These are phyloP conservation scores for Channallabes apus DNA, from an alignment of 2,797 vertebrate species.

Conservation along the genomic window DNA sequence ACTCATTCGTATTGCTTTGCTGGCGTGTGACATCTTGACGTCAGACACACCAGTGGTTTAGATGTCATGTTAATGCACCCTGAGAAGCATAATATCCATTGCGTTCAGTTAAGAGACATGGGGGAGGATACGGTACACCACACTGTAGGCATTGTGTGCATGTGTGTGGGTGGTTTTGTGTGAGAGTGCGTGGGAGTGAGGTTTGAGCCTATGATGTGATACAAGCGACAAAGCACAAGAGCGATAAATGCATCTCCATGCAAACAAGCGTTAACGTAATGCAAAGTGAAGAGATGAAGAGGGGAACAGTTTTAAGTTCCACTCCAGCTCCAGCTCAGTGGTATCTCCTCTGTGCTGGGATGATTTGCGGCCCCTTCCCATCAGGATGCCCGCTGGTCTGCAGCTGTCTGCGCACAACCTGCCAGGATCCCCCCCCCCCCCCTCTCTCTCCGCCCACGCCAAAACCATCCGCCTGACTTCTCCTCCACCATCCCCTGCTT, in stretches of 20 bases:
- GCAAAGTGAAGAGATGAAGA: slow-evolving; percentile 24
- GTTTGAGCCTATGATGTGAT: not conserved
- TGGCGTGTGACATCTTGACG: slow-evolving; percentile 39
- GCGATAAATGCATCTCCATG: slow-evolving; percentile 25
- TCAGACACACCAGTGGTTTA: slow-evolving; percentile 7
- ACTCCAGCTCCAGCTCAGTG: slow-evolving; percentile 50
- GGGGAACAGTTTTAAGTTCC: slow-evolving; percentile 41
- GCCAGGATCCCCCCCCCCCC: slow-evolving; percentile 57
- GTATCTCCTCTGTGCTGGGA: slow-evolving; percentile 51
- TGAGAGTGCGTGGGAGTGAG: slow-evolving; percentile 5
- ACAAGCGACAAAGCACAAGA: slow-evolving; percentile 1
- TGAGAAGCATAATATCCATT: not conserved
- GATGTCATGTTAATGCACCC: slow-evolving; percentile 2
- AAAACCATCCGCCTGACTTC: slow-evolving; percentile 12
- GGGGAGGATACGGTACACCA: not conserved
- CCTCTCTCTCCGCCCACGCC: not conserved
- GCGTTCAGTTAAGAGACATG: slow-evolving; percentile 27
- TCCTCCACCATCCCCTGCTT: slow-evolving; percentile 15
- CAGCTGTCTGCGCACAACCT: slow-evolving; percentile 72
- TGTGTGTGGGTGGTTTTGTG: slow-evolving; percentile 32
- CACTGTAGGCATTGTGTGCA: slow-evolving; percentile 31
- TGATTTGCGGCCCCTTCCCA: slow-evolving; percentile 61
- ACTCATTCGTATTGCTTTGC: slow-evolving; percentile 64
- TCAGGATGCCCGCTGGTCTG: slow-evolving; percentile 75
- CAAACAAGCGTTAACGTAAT: slow-evolving; percentile 52